These are phyloP conservation scores for Cyanoramphus novaezelandiae DNA, from an alignment of 2,113 vertebrate species.

Conservation along the genomic window DNA sequence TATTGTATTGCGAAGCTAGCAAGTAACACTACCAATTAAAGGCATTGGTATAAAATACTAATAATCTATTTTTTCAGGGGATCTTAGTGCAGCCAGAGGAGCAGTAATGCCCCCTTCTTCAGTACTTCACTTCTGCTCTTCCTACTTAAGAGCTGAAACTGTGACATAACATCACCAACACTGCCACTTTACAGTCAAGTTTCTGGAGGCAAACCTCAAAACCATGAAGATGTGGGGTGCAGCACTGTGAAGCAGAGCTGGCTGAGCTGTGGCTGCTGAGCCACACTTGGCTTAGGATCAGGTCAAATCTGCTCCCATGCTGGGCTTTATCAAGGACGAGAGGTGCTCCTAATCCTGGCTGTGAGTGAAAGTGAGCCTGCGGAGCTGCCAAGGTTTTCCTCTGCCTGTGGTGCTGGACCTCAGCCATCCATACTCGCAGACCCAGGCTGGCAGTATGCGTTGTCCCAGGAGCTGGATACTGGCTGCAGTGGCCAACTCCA, in stretches of 20 bases:
- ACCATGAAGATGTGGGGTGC: not conserved
- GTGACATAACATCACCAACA: not conserved
- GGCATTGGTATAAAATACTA: not conserved
- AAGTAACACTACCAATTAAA: not conserved
- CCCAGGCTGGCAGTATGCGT: fast-evolving
- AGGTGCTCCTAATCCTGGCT: conserved; percentile 11
- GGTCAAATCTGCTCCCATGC: not conserved
- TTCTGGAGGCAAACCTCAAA: not conserved
- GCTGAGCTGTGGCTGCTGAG: not conserved
- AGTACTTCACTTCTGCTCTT: not conserved
- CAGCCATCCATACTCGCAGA: fast-evolving
- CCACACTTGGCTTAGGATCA: not conserved
- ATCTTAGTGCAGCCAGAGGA: not conserved
- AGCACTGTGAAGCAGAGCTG: not conserved
- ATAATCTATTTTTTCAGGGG: not conserved
- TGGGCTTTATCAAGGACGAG: conserved; percentile 21
- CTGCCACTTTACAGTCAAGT: not conserved
- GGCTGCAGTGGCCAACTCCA: not conserved
- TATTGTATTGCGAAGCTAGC: not conserved
- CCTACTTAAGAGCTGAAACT: not conserved
- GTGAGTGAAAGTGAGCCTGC: not conserved
- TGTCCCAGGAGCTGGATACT: not conserved
- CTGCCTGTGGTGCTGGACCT: not conserved
- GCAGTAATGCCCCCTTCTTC: not conserved
- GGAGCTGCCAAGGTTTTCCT: not conserved